A percentile compares a stretch with the other conserved stretches of the same genome.
phyloP scores from a whole-genome alignment of 2,113 vertebrate species.

The Trichomycterus rosablanca region DNA sequence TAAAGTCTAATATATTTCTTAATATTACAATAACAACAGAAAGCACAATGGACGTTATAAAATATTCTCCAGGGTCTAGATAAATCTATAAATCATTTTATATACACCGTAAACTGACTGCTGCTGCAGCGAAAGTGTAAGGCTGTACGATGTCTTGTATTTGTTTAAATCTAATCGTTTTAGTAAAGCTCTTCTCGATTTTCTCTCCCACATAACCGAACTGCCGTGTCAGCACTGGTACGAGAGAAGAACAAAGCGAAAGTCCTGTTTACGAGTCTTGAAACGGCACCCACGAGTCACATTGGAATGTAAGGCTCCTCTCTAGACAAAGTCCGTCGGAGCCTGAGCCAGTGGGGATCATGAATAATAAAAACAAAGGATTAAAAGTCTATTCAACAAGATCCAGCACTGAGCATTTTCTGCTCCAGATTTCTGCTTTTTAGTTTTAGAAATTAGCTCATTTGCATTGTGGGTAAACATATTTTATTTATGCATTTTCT shows the following conservation, averaged over 20 bases:
- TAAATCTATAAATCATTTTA: too few relatives aligned
- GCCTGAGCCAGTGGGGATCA: conserved; percentile 3
- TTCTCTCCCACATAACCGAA: too few relatives aligned
- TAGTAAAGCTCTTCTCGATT: neutral
- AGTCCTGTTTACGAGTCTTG: conserved; percentile 3
- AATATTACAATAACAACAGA: neutral
- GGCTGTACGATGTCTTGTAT: neutral
- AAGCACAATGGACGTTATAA: too few relatives aligned
- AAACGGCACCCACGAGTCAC: conserved; percentile 1
- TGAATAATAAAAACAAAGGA: conserved; percentile 1
- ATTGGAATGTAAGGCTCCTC: conserved; percentile 21
- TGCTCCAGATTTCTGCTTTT: too few relatives aligned
- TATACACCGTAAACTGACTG: too few relatives aligned
- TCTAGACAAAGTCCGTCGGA: neutral
- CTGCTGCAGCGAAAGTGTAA: too few relatives aligned
- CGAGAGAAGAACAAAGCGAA: neutral
- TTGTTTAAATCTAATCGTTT: neutral
- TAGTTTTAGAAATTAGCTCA: too few relatives aligned
- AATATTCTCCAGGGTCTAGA: too few relatives aligned
- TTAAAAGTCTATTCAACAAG: neutral
- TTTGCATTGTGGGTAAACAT: too few relatives aligned
- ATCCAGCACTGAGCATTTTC: neutral
- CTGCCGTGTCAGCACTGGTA: conserved; percentile 2
- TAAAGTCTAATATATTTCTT: neutral
- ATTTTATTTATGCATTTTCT: too few relatives aligned